These are phyloP conservation scores for Bombyx mandarina DNA, from an alignment of 1,140 invertebrate genomes.

Conservation along the genomic window DNA sequence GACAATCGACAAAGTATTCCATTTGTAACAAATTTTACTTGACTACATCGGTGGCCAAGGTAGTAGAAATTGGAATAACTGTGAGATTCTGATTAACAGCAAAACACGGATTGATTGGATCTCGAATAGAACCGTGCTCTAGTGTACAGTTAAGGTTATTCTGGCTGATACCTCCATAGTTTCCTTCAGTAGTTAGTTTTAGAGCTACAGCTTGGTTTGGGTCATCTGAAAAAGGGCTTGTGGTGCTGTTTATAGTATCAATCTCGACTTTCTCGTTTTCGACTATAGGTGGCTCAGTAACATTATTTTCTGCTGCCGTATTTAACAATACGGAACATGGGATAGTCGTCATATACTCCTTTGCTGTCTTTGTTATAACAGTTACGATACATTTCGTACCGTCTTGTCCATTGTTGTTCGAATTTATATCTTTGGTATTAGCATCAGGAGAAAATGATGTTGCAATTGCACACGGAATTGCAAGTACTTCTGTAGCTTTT, in stretches of 20 bases:
- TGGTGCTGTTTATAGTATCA: constrained; percentile 9
- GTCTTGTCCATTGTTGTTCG: constrained; percentile 29
- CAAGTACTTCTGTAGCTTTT: constrained; percentile 55
- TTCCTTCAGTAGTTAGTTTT: constrained; percentile 14
- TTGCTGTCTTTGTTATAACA: constrained; percentile 51
- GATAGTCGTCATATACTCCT: constrained; percentile 63
- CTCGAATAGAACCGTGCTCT: constrained; percentile 35
- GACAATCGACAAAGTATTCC: too few relatives aligned
- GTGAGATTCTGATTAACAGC: constrained; percentile 47
- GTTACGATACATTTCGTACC: constrained; percentile 62
- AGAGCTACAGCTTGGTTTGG: constrained; percentile 31
- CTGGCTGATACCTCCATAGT: constrained; percentile 8
- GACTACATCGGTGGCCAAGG: constrained; percentile 8
- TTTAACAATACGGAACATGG: constrained; percentile 60
- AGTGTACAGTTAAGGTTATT: constrained; percentile 30
- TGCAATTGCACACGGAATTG: constrained; percentile 66
- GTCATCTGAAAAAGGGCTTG: constrained; percentile 4
- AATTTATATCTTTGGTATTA: constrained; percentile 39
- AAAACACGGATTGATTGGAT: constrained; percentile 61
- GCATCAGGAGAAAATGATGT: constrained; percentile 63
- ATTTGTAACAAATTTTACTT: background rate
- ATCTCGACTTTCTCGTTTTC: constrained; percentile 15
- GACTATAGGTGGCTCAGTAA: constrained; percentile 44
- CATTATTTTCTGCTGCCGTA: constrained; percentile 58
- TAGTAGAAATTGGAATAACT: constrained; percentile 40